A percentile compares a stretch with the other conserved stretches of the same genome.
Evolutionary conservation across 2,797 vertebrate species (phyloP).

Genomic region (Girardinus metallicus): DNA sequence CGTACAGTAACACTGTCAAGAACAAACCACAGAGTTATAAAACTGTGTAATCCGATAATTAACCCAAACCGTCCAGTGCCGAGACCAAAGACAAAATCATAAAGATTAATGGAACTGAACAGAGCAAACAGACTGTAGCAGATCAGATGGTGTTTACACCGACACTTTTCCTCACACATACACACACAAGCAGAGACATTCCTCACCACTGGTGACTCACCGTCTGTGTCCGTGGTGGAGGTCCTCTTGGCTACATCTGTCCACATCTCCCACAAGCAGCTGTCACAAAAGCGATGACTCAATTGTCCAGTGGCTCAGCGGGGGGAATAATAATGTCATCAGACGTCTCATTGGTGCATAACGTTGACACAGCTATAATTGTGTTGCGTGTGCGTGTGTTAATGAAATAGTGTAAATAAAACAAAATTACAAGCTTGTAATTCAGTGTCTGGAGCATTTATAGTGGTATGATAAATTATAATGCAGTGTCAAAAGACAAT

Average conservation of each 20-base stretch:
- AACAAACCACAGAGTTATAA: background rate
- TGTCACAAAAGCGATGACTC: constrained; percentile 58
- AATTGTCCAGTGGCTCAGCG: constrained; percentile 49
- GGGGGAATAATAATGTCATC: constrained; percentile 27
- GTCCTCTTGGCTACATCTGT: constrained; percentile 53
- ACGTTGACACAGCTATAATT: constrained; percentile 56
- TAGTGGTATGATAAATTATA: constrained; percentile 26
- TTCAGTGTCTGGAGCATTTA: constrained; percentile 24
- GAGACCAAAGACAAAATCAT: background rate
- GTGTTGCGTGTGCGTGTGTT: constrained; percentile 45
- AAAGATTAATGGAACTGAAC: constrained; percentile 14
- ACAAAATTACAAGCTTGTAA: constrained; percentile 44
- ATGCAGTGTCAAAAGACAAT: constrained; percentile 23
- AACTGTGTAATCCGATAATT: background rate
- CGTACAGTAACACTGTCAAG: no score
- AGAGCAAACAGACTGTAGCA: background rate
- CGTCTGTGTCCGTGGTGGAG: constrained; percentile 31
- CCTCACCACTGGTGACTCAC: constrained; percentile 57
- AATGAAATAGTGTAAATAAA: constrained; percentile 54
- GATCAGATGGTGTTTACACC: constrained; percentile 45
- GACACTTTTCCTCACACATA: constrained; percentile 6
- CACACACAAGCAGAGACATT: constrained; percentile 20
- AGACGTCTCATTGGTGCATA: constrained; percentile 47
- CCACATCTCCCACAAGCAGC: constrained; percentile 60
- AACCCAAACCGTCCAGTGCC: background rate